Base-by-base conservation (phyloP, 1,140 invertebrate genomes). In the Holotrichia oblita region DNA sequence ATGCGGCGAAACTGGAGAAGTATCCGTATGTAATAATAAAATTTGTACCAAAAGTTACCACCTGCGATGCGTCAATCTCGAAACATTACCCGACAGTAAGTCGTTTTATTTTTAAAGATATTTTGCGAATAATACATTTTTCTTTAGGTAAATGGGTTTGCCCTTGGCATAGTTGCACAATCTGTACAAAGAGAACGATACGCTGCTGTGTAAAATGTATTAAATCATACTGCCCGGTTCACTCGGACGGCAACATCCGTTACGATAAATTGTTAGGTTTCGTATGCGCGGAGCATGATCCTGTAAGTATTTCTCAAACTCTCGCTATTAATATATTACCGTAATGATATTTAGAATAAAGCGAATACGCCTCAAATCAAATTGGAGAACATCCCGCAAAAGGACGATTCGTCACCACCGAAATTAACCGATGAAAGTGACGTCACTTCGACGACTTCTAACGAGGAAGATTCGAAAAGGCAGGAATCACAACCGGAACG, bases 201-300 rank as follows among this genome's bases (percentile, higher is more conserved):
- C 79, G 84, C 40, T 85, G 81, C 77, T 86, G 85, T 79, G 78
- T 82, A 8, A 82, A 82, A 78, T 86, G 85, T 80, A 81, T 81
- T 17, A 86, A 85, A 79, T 84, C 85, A 2, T 86, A 82, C 81
- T 86, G 85, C 81, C 83, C 84, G 1, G 79, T 80, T 40, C 85
- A 86, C 81, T 82, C 84, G 3, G 80, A 83, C 0, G 82, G 83
- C 17, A 84, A 85, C 73, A 80, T 86, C 24, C 79, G 85, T 73
- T 81, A 85, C 75, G 84, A 85, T 61, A 81, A 82, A 40, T 59
- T 82, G 2, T 64, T 84, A 22, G 85, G 85, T 61, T 86, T 84
- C 59, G 74, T 86, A 3, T 86, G 85, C 75, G 76, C 72, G 7
- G 72, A 80, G 10, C 85, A 86, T 74, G 85, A 86, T 79, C 82